Evolutionary conservation across 2,797 vertebrate species (phyloP).

Genomic region (Mus caroli): DNA sequence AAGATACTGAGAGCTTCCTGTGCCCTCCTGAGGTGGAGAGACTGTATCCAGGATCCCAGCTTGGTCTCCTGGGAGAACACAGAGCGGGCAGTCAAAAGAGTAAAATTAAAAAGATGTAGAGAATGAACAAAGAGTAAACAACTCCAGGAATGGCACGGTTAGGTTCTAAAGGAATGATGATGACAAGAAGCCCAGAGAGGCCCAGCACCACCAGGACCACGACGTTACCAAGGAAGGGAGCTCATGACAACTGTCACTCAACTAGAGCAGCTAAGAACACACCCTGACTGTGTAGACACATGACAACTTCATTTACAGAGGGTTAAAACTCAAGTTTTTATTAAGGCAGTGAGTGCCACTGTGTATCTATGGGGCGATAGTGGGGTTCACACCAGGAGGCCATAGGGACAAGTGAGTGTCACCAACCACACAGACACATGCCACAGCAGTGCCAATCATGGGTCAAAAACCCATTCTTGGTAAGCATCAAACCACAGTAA

Average conservation of each 20-base stretch:
- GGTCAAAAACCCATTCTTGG: not conserved
- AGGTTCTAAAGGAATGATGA: not conserved
- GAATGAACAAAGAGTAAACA: not conserved
- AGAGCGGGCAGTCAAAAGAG: not conserved
- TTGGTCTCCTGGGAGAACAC: not conserved
- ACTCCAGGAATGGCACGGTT: not conserved
- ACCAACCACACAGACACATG: rapidly evolving
- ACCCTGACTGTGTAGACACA: not conserved
- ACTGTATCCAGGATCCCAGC: not conserved
- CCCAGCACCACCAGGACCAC: not conserved
- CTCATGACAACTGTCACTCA: not conserved
- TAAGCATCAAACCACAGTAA: not conserved
- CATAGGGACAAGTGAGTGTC: not conserved
- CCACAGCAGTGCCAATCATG: not conserved
- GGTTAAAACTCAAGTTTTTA: not conserved
- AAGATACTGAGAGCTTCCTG: not conserved
- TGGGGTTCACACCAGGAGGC: not conserved
- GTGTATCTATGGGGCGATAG: no score
- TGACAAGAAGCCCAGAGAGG: not conserved
- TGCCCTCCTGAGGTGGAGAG: rapidly evolving
- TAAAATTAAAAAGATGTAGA: not conserved
- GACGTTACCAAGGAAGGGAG: not conserved
- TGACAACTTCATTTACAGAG: not conserved
- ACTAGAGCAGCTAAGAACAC: not conserved
- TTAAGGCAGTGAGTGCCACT: no score